Conservation (phyloP, 2,797 vertebrate species). For the Ibycter americanus region DNA sequence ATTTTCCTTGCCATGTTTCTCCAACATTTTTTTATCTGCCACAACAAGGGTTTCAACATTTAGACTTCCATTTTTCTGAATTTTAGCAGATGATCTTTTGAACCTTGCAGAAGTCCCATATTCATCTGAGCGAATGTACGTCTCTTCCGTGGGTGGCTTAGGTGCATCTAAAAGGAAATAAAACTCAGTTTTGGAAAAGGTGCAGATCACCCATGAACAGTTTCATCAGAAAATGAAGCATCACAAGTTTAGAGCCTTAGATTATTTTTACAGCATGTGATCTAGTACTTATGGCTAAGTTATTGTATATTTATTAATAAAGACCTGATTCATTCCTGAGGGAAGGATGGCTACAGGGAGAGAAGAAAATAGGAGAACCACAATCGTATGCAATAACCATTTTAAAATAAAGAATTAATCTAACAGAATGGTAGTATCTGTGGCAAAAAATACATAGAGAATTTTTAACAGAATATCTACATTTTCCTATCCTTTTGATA, state of each 20-base stretch:
- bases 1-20: slow-evolving; percentile 93
- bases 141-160: slow-evolving; percentile 83
- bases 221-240: slow-evolving; percentile 9
- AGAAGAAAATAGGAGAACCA: slow-evolving; percentile 23
- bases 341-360: neutral
- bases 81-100: slow-evolving; percentile 87
- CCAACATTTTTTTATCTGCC: slow-evolving; percentile 95
- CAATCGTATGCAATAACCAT: neutral
- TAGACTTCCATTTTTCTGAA: slow-evolving; percentile 84
- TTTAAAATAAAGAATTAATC: slow-evolving; percentile 32
- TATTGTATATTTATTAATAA: slow-evolving; percentile 26
- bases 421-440: slow-evolving; percentile 44
- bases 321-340: slow-evolving; percentile 7
- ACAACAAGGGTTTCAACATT: slow-evolving; percentile 98
- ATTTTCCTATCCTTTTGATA: slow-evolving; percentile 4
- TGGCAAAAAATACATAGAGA: neutral
- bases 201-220: slow-evolving; percentile 13
- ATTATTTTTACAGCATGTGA: slow-evolving; percentile 50
- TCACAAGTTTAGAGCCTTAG: neutral
- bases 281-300: slow-evolving; percentile 26
- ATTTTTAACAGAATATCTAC: neutral
- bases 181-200: slow-evolving; percentile 64
- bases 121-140: slow-evolving; percentile 85
- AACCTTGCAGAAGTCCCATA: slow-evolving; percentile 79
- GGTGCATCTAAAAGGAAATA: slow-evolving; percentile 83